These are phyloP conservation scores for Synodontis membranacea DNA, from an alignment of 2,113 vertebrate species.

Conservation along the genomic window DNA sequence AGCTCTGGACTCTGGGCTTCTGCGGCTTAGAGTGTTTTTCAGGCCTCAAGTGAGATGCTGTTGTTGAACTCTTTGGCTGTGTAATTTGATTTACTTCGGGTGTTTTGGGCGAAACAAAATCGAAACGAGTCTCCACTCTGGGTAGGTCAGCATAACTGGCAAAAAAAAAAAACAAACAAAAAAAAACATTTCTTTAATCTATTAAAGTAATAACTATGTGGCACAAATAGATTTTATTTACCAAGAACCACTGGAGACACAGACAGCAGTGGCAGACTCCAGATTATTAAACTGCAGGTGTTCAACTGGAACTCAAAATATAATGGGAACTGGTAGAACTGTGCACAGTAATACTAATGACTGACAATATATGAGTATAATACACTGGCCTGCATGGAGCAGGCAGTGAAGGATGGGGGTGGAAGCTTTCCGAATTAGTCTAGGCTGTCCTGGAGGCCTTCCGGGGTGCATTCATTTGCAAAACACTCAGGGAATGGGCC, in stretches of 20 bases:
- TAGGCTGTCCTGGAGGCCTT: conserved; percentile 67
- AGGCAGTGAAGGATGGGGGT: conserved; percentile 40
- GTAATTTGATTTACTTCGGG: conserved; percentile 46
- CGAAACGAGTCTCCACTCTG: conserved; percentile 18
- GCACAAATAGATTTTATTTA: conserved; percentile 12
- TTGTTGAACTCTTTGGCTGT: conserved; percentile 34
- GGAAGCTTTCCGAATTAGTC: conserved; percentile 61
- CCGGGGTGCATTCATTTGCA: conserved; percentile 71
- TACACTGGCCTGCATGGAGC: conserved; percentile 44
- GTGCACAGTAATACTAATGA: conserved; percentile 45
- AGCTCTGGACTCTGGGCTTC: conserved; percentile 49
- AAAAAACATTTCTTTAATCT: conserved; percentile 35
- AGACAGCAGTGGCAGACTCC: conserved; percentile 2
- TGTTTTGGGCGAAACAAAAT: conserved; percentile 41
- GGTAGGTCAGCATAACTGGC: conserved; percentile 18
- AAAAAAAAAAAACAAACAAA: too few relatives aligned
- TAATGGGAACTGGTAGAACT: conserved; percentile 28
- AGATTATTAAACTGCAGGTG: conserved; percentile 32
- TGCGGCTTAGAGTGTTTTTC: conserved; percentile 37
- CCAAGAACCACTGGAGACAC: conserved; percentile 6
- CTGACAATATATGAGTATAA: conserved; percentile 33
- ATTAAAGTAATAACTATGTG: conserved; percentile 11
- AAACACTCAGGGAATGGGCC: conserved; percentile 68
- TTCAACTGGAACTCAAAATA: conserved; percentile 24
- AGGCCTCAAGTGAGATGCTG: conserved; percentile 28